Percentiles rank a stretch among this genome's conserved stretches.
Conservation (phyloP, 2,113 vertebrate species). For the Chaetura pelagica region DNA sequence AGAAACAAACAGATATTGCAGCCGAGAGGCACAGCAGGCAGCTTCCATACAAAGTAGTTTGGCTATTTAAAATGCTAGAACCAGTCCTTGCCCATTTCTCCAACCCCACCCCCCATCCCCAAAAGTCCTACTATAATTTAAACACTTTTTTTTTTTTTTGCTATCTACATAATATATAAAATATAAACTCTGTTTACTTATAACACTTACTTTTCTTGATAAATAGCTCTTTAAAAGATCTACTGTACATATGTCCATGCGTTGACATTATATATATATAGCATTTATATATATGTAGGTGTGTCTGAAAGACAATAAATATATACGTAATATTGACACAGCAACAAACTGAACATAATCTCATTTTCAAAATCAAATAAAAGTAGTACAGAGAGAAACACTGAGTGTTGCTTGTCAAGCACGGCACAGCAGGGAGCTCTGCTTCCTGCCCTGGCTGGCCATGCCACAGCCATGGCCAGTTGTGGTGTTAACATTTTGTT, state of each 20-base stretch:
- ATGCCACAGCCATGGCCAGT: not conserved
- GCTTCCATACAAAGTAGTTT: conserved; percentile 52
- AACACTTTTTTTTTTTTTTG: conserved; percentile 65
- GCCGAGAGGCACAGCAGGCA: conserved; percentile 39
- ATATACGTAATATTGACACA: conserved; percentile 76
- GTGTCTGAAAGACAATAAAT: conserved; percentile 86
- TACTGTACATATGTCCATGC: conserved; percentile 87
- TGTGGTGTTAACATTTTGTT: not conserved
- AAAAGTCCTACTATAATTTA: conserved; percentile 78
- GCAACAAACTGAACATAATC: conserved; percentile 73
- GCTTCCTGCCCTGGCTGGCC: conserved; percentile 26
- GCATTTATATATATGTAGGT: conserved; percentile 75
- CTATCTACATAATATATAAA: conserved; percentile 86
- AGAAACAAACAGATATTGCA: conserved; percentile 10
- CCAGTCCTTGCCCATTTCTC: conserved; percentile 45
- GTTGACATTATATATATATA: conserved; percentile 79
- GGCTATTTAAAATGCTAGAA: conserved; percentile 69
- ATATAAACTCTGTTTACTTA: conserved; percentile 88
- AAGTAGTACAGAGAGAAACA: conserved; percentile 43
- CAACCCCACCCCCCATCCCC: conserved; percentile 27
- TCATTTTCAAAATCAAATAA: conserved; percentile 55
- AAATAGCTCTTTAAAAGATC: conserved; percentile 86
- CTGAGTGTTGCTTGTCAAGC: conserved; percentile 30
- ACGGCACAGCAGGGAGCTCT: conserved; percentile 26
- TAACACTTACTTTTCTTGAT: conserved; percentile 85